Conservation (phyloP, 2,113 vertebrate genomes). For the Fregetta grallaria region DNA sequence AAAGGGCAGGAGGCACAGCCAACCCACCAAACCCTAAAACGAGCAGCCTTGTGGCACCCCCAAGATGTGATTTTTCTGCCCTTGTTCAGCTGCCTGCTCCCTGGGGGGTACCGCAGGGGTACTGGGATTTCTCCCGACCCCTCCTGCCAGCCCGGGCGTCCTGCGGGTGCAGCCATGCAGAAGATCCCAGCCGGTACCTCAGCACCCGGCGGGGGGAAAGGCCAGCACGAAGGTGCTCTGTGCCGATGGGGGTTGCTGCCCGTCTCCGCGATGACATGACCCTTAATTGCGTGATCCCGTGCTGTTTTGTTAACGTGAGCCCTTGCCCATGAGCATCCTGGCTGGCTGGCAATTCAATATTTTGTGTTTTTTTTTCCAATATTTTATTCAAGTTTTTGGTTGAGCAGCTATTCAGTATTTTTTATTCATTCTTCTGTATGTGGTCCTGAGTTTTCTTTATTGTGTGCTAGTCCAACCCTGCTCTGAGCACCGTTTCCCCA, state of each 20-base stretch:
- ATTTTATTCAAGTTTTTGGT: background rate
- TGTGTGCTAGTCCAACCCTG: rapidly evolving
- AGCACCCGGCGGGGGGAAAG: background rate
- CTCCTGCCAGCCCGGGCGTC: background rate
- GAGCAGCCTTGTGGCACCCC: background rate
- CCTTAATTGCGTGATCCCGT: background rate
- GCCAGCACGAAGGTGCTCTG: background rate
- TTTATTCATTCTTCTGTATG: background rate
- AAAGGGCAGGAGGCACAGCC: background rate
- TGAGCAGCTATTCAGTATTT: background rate
- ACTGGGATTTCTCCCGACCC: background rate
- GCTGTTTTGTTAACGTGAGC: background rate
- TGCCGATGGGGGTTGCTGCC: background rate
- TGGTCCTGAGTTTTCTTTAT: background rate
- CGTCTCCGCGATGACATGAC: background rate
- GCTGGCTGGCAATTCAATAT: background rate
- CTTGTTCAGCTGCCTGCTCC: background rate
- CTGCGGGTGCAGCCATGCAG: background rate
- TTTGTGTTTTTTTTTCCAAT: background rate
- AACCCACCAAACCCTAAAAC: background rate
- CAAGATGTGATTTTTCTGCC: background rate
- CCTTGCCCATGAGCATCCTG: background rate
- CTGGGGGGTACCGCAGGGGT: too few relatives aligned
- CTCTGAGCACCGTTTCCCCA: background rate
- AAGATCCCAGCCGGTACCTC: background rate